Base-by-base conservation (phyloP, 2,888 invertebrate genomes). In the Xylota segnis region DNA sequence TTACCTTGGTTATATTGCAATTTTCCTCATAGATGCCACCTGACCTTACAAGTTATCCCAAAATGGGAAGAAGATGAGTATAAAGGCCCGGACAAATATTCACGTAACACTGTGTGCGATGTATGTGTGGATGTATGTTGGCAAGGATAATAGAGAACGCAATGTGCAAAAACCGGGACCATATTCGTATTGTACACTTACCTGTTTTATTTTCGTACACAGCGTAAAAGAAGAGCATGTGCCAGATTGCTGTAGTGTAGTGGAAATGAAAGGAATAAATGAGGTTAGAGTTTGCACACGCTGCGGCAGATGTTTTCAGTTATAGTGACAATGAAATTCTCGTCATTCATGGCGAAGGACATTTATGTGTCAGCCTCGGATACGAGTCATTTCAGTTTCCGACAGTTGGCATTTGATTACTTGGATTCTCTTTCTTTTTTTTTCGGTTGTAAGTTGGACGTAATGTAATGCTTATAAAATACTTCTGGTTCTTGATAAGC, bases 241-340 rank as follows among this genome's bases (percentile, higher is more conserved):
- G 34, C 16, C 45, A 63, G 63, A 45, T 45, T 45, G 63, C 32
- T 32, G 5, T 47, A 4, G 45, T 37, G 43, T 47, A 4, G 45
- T 37, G 43, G 34, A 70, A 63, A 63, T 63, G 54, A 70, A 63
- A 27, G 61, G 52, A 61, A 78, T 43, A 61, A 68, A 77, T 70
- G 61, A 43, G 32, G 27, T 61, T 70, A 70, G 37, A 70, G 61
- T 70, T 63, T 70, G 32, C 63, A 78, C 70, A 77, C 34, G 70
- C 34, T 58, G 34, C 54, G 63, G 63, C 71, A 68, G 34, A 54
- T 78, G 71, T 71, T 71, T 71, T 63, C 63, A 56, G 78, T 56
- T 71, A 56, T 18, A 56, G 63, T 63, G 63, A 71, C 56, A 78
- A 63, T 78, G 78, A 78, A 78, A 71, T 56, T 71, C 63, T 71